A percentile compares a stretch with the other conserved stretches of the same genome.
These are phyloP conservation scores for Threskiornis aethiopicus DNA, from an alignment of 2,797 vertebrate species.

Conservation along the genomic window DNA sequence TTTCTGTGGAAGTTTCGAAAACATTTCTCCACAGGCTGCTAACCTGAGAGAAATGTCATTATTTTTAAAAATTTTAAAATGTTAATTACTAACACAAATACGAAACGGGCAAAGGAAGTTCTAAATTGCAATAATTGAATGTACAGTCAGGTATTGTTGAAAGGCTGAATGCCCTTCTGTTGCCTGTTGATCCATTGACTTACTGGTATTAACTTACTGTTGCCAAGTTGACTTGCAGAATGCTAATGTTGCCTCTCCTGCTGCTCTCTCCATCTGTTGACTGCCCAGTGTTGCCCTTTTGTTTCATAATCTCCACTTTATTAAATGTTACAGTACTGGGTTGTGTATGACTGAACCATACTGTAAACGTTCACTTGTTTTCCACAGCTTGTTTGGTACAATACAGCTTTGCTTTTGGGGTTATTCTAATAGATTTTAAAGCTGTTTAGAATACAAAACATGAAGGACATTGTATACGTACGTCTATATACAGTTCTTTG, in stretches of 20 bases:
- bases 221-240: constrained; percentile 59
- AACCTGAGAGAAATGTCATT: not conserved
- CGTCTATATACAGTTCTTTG: not conserved
- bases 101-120: not conserved
- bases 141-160: constrained; percentile 2
- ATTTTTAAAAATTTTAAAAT: not conserved
- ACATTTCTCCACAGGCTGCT: not conserved
- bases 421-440: not conserved
- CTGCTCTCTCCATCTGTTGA: constrained; percentile 69
- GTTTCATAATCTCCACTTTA: constrained; percentile 47
- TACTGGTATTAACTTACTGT: constrained; percentile 45
- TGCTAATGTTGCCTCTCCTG: constrained; percentile 55
- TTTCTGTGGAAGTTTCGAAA: not conserved
- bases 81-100: not conserved
- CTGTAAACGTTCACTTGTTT: constrained; percentile 11
- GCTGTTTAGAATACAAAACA: not conserved
- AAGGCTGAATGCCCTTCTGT: constrained; percentile 46
- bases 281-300: constrained; percentile 48
- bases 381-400: not conserved
- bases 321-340: not conserved
- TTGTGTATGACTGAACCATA: constrained; percentile 12
- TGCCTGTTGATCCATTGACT: constrained; percentile 64
- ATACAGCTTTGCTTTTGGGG: not conserved
- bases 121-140: not conserved
- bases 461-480: not conserved